Base-by-base conservation (phyloP, 1,140 invertebrate species). In the Papilio aristodemus region DNA sequence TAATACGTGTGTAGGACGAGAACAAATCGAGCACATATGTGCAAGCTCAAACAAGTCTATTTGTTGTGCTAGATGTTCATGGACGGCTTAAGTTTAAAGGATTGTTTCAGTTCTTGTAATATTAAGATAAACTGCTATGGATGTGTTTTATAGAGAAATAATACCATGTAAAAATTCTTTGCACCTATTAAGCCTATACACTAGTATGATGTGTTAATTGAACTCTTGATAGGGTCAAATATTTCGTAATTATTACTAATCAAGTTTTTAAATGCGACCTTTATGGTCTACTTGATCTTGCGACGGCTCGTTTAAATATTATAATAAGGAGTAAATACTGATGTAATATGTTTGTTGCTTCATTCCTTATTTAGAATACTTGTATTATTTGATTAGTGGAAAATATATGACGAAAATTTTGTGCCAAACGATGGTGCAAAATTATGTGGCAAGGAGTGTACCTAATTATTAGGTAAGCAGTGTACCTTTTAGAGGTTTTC, bases 281-380 rank as follows among this genome's bases (percentile, higher is more conserved):
- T 54, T 54, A 54, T 54, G 22, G 9, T 54, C 9, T 54, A 54
- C 46, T 11, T 22, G 46, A 54, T 54, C 46, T 54, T 54, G 22
- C 46, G 46, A 50, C 46, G 46, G 46, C 19, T 9, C 46, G 46
- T 39, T 62, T 62, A 62, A 62, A 37, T 62, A 62, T 37, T 62
- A 19, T 62, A 62, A 62, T 37, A 37, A 37, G 14, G 32, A 62
- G 32, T 36, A 62, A 37, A 62, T 17, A 62, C 32, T 62, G 59
- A 62, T 62, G 59, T 62, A 62, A 62, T 37, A 36, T 11, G 6
- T 19, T 36, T 22, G 14, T 62, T 38, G 46, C 46, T 54, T 54
- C 46, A 54, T 54, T 54, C 22, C 19, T 22, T 19, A 62, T 37
- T 62, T 62, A 59, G 37, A 13, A 37, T 59, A 14, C 17, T 22